These are phyloP conservation scores for Balaenoptera acutorostrata DNA, from an alignment of 2,113 vertebrate genomes.

Conservation along the genomic window DNA sequence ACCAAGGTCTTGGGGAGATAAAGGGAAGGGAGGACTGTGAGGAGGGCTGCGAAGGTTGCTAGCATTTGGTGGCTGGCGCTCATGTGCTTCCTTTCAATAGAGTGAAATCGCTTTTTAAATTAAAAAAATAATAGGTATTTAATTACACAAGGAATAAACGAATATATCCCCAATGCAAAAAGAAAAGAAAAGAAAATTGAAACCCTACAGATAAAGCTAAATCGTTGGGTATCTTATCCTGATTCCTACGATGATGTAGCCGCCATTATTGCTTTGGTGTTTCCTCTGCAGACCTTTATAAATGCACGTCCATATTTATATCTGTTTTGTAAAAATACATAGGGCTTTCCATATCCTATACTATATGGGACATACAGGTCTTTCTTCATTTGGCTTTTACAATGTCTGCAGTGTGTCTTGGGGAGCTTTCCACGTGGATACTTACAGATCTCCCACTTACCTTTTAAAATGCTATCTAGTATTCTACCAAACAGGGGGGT, in stretches of 20 bases:
- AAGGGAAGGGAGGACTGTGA: background rate
- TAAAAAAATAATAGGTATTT: background rate
- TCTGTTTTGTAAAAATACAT: background rate
- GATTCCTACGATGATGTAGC: background rate
- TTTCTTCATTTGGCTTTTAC: background rate
- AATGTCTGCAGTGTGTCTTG: background rate
- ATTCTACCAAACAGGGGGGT: too few species aligned
- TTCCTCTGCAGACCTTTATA: background rate
- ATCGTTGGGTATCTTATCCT: too few species aligned
- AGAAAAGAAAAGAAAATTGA: background rate
- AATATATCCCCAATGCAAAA: background rate
- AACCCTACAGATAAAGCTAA: background rate
- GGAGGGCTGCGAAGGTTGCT: background rate
- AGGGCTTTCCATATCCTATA: background rate
- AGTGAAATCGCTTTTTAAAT: background rate
- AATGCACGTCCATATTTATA: background rate
- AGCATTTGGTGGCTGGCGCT: background rate
- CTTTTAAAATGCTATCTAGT: background rate
- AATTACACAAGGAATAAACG: background rate
- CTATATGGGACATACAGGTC: fast-evolving
- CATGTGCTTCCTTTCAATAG: background rate
- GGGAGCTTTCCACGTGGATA: background rate
- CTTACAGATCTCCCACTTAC: too few species aligned
- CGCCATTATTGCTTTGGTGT: background rate
- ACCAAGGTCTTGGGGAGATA: background rate